A percentile compares a stretch with the other conserved stretches of the same genome.
phyloP scores from a whole-genome alignment of 2,797 vertebrate genomes.

The Eurystomus glaucurus region DNA sequence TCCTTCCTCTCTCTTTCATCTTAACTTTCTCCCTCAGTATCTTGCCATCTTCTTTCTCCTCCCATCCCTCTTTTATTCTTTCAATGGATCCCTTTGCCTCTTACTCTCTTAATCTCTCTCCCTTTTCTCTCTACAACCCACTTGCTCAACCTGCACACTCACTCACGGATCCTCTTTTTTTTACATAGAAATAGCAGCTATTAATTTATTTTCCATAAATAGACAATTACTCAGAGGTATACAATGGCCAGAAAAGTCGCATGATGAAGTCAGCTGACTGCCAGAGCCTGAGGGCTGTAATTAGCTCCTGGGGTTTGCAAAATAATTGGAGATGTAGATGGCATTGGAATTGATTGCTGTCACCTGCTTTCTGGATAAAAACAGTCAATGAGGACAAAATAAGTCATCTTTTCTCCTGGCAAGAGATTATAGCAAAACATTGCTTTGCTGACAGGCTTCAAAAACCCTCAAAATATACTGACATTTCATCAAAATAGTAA shows the following conservation, averaged over 20 bases:
- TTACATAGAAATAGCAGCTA: constrained; percentile 63
- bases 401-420: constrained; percentile 36
- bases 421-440: constrained; percentile 31
- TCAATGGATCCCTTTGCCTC: not conserved
- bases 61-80: not conserved
- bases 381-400: constrained; percentile 68
- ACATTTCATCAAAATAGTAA: not conserved
- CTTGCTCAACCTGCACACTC: constrained; percentile 7
- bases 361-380: constrained; percentile 79
- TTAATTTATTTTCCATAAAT: constrained; percentile 81
- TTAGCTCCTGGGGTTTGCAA: constrained; percentile 75
- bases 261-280: constrained; percentile 73
- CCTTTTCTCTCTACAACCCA: not conserved
- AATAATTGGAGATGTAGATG: constrained; percentile 77
- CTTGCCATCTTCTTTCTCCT: not conserved
- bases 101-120: not conserved
- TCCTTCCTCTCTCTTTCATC: not conserved
- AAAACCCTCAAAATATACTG: not conserved
- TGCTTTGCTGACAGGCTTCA: constrained; percentile 28
- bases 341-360: constrained; percentile 75
- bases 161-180: constrained; percentile 1
- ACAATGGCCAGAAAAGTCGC: constrained; percentile 44
- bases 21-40: not conserved
- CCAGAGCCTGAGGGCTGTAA: constrained; percentile 73
- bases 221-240: constrained; percentile 77